Evolutionary conservation across 2,797 vertebrate genomes (phyloP).

Genomic region (Onychomys arenicola): DNA sequence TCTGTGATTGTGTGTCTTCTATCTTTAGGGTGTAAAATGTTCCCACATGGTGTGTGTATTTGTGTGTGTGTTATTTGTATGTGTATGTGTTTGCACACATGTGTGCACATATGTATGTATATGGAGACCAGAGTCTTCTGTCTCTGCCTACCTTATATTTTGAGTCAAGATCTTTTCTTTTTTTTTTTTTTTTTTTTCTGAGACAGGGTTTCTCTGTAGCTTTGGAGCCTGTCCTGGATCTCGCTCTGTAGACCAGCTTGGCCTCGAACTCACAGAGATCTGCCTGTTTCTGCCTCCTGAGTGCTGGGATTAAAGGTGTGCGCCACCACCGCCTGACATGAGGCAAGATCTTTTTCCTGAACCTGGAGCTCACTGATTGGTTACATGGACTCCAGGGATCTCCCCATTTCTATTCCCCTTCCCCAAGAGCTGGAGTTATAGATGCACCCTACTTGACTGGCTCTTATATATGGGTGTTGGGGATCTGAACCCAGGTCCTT

Average conservation of each 20-base stretch:
- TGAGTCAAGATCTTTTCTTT: neutral
- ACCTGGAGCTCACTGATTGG: neutral
- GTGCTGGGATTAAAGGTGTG: no score
- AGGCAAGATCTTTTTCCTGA: neutral
- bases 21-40: conserved; percentile 18
- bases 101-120: no score
- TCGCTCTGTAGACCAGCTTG: no score
- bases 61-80: neutral
- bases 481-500: neutral
- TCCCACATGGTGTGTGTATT: neutral
- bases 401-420: neutral
- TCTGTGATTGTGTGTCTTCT: conserved; percentile 48
- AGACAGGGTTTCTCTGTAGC: no score
- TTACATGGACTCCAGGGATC: neutral
- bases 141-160: neutral
- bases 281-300: no score
- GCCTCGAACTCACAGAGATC: no score
- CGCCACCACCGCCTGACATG: neutral
- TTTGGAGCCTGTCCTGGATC: no score
- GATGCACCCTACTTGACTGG: neutral
- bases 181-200: no score
- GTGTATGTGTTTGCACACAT: neutral
- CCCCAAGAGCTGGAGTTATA: neutral
- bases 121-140: neutral
- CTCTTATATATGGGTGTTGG: no score